Evolutionary conservation across 2,113 vertebrate species (phyloP).

Genomic region (Uria lomvia): DNA sequence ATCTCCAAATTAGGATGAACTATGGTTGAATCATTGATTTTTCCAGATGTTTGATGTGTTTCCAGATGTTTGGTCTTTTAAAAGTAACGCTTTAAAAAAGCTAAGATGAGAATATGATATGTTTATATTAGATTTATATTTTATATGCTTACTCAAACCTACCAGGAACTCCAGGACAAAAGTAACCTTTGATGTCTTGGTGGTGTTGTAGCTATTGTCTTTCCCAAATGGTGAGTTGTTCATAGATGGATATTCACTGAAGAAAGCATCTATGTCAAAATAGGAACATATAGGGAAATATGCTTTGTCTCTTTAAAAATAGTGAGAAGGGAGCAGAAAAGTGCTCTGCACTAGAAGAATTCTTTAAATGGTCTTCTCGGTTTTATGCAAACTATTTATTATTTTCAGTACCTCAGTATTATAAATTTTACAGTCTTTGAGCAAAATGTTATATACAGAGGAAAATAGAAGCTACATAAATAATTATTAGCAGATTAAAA

Average conservation of each 20-base stretch:
- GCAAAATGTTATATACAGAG: not conserved
- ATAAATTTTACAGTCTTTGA: not conserved
- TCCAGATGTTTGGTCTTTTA: not conserved
- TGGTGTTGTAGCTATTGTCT: not conserved
- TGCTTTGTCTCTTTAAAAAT: not conserved
- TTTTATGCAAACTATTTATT: not conserved
- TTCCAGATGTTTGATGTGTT: not conserved
- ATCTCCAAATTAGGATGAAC: not conserved
- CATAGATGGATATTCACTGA: not conserved
- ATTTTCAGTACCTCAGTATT: not conserved
- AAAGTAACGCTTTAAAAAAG: not conserved
- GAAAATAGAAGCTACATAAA: conserved; percentile 50
- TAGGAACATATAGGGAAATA: not conserved
- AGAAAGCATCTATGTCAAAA: not conserved
- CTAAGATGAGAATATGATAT: not conserved
- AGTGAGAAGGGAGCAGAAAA: not conserved
- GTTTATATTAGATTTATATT: not conserved
- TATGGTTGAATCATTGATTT: not conserved
- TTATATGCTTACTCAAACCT: not conserved
- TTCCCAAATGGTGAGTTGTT: not conserved
- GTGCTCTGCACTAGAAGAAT: not conserved
- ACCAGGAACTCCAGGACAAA: not conserved
- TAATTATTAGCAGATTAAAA: conserved; percentile 61
- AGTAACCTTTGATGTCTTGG: not conserved
- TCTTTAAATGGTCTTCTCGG: not conserved